Conservation (phyloP, 1,140 invertebrate genomes). For the Drosophila pseudoobscura region DNA sequence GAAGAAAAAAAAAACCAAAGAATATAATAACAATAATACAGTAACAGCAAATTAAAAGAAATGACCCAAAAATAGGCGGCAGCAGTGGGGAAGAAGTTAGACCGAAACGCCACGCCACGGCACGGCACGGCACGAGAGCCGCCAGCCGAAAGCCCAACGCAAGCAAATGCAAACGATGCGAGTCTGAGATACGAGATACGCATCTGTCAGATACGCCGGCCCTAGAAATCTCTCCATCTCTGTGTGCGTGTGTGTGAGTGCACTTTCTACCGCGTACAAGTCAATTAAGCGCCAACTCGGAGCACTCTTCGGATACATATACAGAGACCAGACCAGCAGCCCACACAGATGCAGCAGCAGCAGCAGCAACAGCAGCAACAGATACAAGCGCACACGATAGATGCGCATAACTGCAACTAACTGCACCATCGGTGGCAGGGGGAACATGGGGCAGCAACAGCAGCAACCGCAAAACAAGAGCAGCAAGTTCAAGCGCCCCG, state of each 20-base stretch:
- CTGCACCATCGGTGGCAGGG: slow-evolving; percentile 44
- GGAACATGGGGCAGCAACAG: slow-evolving; percentile 19
- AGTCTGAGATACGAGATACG: slow-evolving; percentile 44
- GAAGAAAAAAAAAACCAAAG: slow-evolving; percentile 12
- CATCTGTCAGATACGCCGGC: slow-evolving; percentile 54
- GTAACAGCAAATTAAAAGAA: slow-evolving; percentile 67
- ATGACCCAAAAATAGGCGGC: slow-evolving; percentile 62
- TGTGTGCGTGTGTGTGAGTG: slow-evolving; percentile 43
- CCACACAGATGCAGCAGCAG: slow-evolving; percentile 16
- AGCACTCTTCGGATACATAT: slow-evolving; percentile 12
- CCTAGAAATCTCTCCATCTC: neutral
- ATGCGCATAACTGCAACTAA: slow-evolving; percentile 79
- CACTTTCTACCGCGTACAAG: slow-evolving; percentile 76
- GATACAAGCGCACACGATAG: slow-evolving; percentile 44
- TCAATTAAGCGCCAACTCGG: slow-evolving; percentile 72
- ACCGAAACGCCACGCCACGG: slow-evolving; percentile 8
- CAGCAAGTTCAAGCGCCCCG: slow-evolving; percentile 80
- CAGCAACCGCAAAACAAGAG: slow-evolving; percentile 59
- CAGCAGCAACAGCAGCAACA: slow-evolving; percentile 3
- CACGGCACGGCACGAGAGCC: neutral
- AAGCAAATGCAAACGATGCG: slow-evolving; percentile 64
- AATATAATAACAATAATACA: slow-evolving; percentile 57
- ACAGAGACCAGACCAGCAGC: neutral
- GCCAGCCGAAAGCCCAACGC: slow-evolving; percentile 23
- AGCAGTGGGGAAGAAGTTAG: slow-evolving; percentile 27